Evolutionary conservation across 1,140 invertebrate species (phyloP), one percentile per base, ranked within the genome.

Genomic region (Hesperophylax magnus): DNA sequence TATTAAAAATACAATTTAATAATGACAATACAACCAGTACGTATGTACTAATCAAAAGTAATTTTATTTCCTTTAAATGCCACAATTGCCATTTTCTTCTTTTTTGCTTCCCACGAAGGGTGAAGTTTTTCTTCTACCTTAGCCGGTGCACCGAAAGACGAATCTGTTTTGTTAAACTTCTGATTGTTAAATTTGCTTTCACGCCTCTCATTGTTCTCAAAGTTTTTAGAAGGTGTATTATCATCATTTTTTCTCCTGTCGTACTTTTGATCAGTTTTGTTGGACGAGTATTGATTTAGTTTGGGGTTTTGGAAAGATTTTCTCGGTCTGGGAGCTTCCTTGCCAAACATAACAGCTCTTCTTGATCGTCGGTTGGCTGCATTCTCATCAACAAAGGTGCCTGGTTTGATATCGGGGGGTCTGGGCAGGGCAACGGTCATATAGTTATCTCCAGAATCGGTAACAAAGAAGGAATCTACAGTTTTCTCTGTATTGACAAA

Each of bases 101-200:
- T 92, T 82, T 93, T 93, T 5, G 92, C 92, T 85, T 91, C 90
- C 92, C 92, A 93, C 14, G 92, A 93, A 3, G 92, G 92, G 88
- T 93, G 92, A 78, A 92, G 84, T 86, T 90, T 91, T 82, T 91
- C 89, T 22, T 72, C 60, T 58, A 74, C 84, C 3, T 81, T 81
- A n/a, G 34, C 47, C 7, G 39, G 31, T 27, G 39, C 17, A 15
- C 27, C 27, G 5, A 31, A 24, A 27, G 22, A 56, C 31, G n/a
- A 17, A 56, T 75, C 71, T 15, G 20, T 4, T 71, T 22, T 71
- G n/a, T 52, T 52, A 18, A 71, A 71, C 22, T 47, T 71, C 18
- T 47, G 67, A 53, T 22, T 52, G 11, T 71, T 71, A 71, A 47
- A 47, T 52, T 71, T 47, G 22, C 20, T 20, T 53, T 75, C 22